These are phyloP conservation scores for Neuroterus valhalla DNA, from an alignment of 1,140 invertebrate species.

Conservation along the genomic window DNA sequence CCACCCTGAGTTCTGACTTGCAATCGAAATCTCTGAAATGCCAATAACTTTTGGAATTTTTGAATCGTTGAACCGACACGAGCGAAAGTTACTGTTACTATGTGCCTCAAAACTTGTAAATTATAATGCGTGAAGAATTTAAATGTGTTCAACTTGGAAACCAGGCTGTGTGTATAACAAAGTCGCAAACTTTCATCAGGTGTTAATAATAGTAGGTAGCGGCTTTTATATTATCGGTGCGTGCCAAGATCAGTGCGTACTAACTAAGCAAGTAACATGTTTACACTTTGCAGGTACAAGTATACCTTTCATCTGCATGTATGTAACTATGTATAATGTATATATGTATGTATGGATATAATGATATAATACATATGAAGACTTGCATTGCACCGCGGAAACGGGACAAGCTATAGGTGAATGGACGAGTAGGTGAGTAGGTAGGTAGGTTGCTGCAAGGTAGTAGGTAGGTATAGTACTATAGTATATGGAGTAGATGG, in stretches of 20 bases:
- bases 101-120: not conserved
- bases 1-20: too few species aligned
- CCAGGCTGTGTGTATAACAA: not conserved
- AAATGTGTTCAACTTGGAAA: not conserved
- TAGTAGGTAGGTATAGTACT: conserved; percentile 41
- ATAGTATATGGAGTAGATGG: conserved; percentile 19
- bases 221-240: conserved; percentile 21
- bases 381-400: conserved; percentile 41
- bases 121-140: conserved; percentile 8
- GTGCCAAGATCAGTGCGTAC: conserved; percentile 2
- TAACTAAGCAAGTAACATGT: not conserved
- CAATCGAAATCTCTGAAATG: too few species aligned
- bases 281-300: too few species aligned
- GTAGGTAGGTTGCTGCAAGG: conserved; percentile 46
- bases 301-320: too few species aligned
- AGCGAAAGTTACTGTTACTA: not conserved
- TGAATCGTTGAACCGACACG: conserved; percentile 1
- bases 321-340: not conserved
- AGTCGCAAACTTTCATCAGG: conserved; percentile 4
- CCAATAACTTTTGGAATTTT: not conserved
- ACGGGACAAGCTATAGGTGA: conserved; percentile 50
- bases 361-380: conserved; percentile 18
- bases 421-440: conserved; percentile 48
- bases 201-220: conserved; percentile 1
- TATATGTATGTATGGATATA: not conserved